Evolutionary conservation across 92 coral and sea anemone species (phyloP).

Genomic region (Chrysogorgia sp.): DNA sequence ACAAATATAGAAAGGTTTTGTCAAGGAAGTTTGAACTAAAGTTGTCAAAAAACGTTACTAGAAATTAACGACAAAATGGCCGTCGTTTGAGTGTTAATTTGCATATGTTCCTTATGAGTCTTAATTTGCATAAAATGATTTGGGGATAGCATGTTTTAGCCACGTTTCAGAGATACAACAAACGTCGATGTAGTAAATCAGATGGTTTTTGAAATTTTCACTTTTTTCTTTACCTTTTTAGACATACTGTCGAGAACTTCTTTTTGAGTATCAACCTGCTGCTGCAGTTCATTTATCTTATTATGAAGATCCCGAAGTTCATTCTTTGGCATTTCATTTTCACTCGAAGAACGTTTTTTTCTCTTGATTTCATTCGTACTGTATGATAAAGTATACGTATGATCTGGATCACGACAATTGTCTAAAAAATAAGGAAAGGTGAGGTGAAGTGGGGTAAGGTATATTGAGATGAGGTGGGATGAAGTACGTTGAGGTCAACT

Average conservation of each 20-base stretch:
- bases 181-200: no score
- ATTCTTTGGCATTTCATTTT: background rate
- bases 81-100: no score
- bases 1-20: no score
- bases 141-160: no score
- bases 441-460: background rate
- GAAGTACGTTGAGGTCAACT: background rate
- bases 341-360: conserved; percentile 2
- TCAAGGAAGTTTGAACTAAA: no score
- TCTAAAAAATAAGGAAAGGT: background rate
- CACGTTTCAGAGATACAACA: no score
- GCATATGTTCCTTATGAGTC: no score
- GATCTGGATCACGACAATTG: conserved; percentile 7
- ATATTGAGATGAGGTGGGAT: background rate
- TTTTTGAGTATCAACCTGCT: conserved; percentile 8
- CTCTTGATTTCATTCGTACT: conserved; percentile 20
- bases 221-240: background rate
- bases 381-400: conserved; percentile 7
- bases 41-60: no score
- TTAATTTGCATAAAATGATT: no score
- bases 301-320: background rate
- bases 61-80: no score
- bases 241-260: conserved; percentile 10
- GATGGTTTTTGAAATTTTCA: no score
- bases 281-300: conserved; percentile 3